Evolutionary conservation across 2,797 vertebrate species (phyloP), one percentile per base, ranked within the genome.

Genomic region (Xiphophorus birchmanni): DNA sequence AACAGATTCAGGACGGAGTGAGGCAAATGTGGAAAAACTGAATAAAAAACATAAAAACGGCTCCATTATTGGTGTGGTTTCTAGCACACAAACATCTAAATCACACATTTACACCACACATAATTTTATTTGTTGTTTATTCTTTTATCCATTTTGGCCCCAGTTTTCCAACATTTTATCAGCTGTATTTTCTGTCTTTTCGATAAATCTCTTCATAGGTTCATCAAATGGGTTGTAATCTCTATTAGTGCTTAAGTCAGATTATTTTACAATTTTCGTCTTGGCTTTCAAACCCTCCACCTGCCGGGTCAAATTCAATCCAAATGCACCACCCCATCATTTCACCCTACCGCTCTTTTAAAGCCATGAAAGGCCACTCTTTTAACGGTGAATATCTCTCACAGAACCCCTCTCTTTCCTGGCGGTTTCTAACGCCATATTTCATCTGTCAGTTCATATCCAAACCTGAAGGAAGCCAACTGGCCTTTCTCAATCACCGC

Each of bases 391-490:
- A 72, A 89, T 86, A 86, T 92, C 87, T 90, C 88, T 91, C 90
- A 84, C 81, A 83, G 80, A 84, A 84, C 83, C 81, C 78, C 60
- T 74, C 86, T 94, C 90, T 93, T 87, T 89, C 91, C 84, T 95
- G 93, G 94, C 92, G 92, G 90, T 85, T 86, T 90, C 82, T 65
- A 74, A 78, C 82, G 92, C 90, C 94, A 93, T 94, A 93, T 94
- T 94, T 93, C 90, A 93, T 86, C 91, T 93, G 93, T 91, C 92
- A 91, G 82, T 89, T 91, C 80, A 87, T 29, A 42, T 90, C 92
- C 92, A 94, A 91, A 91, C 85, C 87, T 82, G 83, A 75, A 86
- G 81, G 80, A 84, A 90, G 93, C 93, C 95, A 95, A 91, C 91
- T 95, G 94, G 93, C 92, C 90, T 88, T 93, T 90, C 85, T 90